Base-by-base conservation (phyloP, 2,888 invertebrate species). In the Diplolepis rosae region DNA sequence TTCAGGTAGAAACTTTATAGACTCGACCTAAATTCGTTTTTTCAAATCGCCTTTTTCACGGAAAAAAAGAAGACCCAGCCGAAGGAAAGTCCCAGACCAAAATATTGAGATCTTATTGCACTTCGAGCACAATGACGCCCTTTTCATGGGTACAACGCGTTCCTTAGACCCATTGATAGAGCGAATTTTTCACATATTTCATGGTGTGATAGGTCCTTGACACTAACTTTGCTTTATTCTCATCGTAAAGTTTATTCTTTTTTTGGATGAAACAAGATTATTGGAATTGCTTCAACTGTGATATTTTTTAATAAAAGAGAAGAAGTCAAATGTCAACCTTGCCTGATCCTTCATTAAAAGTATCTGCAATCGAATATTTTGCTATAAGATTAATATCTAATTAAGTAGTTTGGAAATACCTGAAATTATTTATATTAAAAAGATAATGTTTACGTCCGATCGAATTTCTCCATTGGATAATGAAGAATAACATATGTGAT, bases 1-100 rank as follows among this genome's bases (percentile, higher is more conserved):
- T 77, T 68, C 71, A 65, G 50, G 27, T 50, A 66, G 71, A 71
- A 77, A 77, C 74, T 74, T 72, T 66, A 69, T 54, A 61, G 76
- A 70, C 72, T 74, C 73, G 75, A 75, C 73, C 71, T 71, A 68
- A 76, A 69, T 76, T 71, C 74, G 68, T 71, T 77, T 72, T 74
- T 74, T 75, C 65, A 73, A 74, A 28, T 66, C 70, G 68, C 35
- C 69, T 52, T 68, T 56, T 56, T 30, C 28, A 32, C 32, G 22
- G 18, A 5, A 35, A 32, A 56, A 32, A 30, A 56, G 35, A 22
- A 30, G 6, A 52, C 52, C 52, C 28, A n/a, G 13, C 28, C 22
- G 28, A 11, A 13, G 50, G 30, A 68, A 18, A 61, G 39, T 42
- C 13, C 35, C 45, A 50, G 28, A 56, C 56, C 56, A 52, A 54